phyloP scores from a whole-genome alignment of 2,113 vertebrate genomes.

The Oryzias javanicus region DNA sequence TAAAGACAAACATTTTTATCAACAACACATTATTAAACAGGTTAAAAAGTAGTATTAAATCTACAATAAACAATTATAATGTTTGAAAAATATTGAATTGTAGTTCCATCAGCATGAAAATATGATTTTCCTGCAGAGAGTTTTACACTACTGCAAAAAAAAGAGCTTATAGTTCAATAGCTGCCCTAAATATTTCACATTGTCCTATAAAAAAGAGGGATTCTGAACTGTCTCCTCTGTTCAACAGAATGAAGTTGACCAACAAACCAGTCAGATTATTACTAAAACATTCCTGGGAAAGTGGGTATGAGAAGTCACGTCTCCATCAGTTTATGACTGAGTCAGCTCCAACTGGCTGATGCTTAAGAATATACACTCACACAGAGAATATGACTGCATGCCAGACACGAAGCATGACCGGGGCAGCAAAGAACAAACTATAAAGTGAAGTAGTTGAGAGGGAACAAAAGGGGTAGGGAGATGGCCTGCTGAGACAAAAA shows the following conservation, averaged over 20 bases:
- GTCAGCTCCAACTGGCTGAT: slow-evolving; percentile 26
- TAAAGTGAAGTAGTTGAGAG: not conserved
- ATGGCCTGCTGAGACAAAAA: slow-evolving; percentile 10
- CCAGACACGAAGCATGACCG: slow-evolving; percentile 25
- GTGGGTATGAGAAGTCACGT: slow-evolving; percentile 46
- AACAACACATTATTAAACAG: no score
- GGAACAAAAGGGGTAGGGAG: not conserved
- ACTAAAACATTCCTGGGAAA: slow-evolving; percentile 50
- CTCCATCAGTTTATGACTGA: slow-evolving; percentile 44
- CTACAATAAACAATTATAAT: no score
- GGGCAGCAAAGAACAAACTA: slow-evolving; percentile 5
- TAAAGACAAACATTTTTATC: no score
- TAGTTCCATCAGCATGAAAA: no score
- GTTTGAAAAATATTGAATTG: no score
- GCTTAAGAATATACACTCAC: slow-evolving; percentile 16
- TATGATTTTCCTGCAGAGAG: no score
- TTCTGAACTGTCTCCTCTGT: not conserved
- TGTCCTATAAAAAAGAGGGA: no score
- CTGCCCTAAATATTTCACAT: no score
- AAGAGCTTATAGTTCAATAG: no score
- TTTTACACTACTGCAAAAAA: no score
- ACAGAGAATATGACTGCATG: slow-evolving; percentile 28
- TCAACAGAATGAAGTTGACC: not conserved
- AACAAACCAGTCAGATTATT: slow-evolving; percentile 31
- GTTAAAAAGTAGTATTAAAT: no score